Percentiles rank a stretch among this genome's conserved stretches.
Evolutionary conservation across 2,113 vertebrate species (phyloP).

Genomic region (Oreochromis aureus): DNA sequence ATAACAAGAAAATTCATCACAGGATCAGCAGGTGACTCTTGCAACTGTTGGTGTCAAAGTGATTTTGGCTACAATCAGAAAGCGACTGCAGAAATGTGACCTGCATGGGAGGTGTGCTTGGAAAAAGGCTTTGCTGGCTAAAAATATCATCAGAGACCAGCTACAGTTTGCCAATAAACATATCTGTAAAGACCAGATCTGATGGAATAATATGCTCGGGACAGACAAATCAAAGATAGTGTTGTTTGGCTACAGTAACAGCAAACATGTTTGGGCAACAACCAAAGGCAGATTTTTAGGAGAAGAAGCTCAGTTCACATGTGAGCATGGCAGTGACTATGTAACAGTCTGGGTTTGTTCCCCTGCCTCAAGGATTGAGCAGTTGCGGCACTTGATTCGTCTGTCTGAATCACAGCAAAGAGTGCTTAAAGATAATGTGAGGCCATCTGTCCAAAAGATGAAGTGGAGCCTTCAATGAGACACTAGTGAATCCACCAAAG

Average conservation of each 20-base stretch:
- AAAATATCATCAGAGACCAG: neutral
- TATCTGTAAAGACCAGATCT: neutral
- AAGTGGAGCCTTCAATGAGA: neutral
- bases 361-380: neutral
- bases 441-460: neutral
- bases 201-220: neutral
- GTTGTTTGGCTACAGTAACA: neutral
- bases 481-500: neutral
- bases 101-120: neutral
- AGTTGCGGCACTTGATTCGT: neutral
- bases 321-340: neutral
- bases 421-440: neutral
- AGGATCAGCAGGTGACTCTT: neutral
- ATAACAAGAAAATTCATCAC: neutral
- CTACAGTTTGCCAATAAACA: neutral
- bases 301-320: neutral
- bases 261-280: neutral
- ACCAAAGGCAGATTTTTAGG: neutral
- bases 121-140: neutral
- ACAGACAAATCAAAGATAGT: neutral
- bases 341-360: neutral
- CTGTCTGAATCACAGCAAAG: neutral
- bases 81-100: neutral
- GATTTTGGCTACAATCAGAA: neutral
- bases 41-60: neutral